Conservation (phyloP, 2,888 invertebrate genomes). For the Penaeus monodon region DNA sequence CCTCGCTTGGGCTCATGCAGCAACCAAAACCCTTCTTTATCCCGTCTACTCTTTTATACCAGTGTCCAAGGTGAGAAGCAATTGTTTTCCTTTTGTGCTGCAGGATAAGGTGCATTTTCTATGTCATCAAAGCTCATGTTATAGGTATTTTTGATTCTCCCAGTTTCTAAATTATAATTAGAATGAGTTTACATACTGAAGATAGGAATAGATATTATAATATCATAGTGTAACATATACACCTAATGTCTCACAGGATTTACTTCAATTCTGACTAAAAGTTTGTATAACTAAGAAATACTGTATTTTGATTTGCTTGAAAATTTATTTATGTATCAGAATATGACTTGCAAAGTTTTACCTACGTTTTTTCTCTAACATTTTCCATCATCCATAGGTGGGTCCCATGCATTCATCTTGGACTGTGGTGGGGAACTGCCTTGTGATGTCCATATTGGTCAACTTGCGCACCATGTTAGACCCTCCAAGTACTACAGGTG, state of each 20-base stretch:
- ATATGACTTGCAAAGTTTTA: too few relatives aligned
- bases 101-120: background rate
- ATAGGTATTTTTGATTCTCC: too few relatives aligned
- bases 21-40: constrained; percentile 76
- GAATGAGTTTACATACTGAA: too few relatives aligned
- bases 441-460: constrained; percentile 72
- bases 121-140: background rate
- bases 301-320: too few relatives aligned
- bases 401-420: constrained; percentile 59
- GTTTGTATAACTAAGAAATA: too few relatives aligned
- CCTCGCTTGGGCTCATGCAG: constrained; percentile 76
- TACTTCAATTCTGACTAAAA: too few relatives aligned
- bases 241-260: too few relatives aligned
- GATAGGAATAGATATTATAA: too few relatives aligned
- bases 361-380: background rate
- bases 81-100: background rate
- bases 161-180: too few relatives aligned
- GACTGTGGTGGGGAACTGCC: constrained; percentile 69
- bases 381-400: background rate
- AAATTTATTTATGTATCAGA: background rate
- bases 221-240: too few relatives aligned
- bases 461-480: constrained; percentile 69
- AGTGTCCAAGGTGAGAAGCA: constrained; percentile 39
- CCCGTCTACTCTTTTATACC: constrained; percentile 69
- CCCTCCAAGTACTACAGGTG: constrained; percentile 33